Percentiles rank a stretch among this genome's conserved stretches.
Conservation (phyloP, 1,140 invertebrate genomes). For the Hyles euphorbiae region DNA sequence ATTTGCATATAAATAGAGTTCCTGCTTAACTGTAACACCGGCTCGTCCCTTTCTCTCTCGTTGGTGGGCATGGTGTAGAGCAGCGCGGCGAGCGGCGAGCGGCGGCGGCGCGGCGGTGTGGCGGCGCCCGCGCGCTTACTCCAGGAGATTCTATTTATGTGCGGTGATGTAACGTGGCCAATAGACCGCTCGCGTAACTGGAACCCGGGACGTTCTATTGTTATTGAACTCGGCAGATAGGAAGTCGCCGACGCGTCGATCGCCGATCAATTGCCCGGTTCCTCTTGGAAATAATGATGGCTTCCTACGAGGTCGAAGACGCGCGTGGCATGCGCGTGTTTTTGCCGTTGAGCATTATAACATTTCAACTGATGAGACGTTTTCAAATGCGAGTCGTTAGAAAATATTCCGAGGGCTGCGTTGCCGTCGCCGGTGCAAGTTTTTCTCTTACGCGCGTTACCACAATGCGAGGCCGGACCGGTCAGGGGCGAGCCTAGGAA, state of each 20-base stretch:
- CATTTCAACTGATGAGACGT: conserved; percentile 13
- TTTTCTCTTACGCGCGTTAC: conserved; percentile 46
- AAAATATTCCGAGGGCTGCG: conserved; percentile 25
- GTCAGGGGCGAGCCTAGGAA: conserved; percentile 43
- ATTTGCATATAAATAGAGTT: conserved; percentile 76
- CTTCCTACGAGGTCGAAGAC: conserved; percentile 1
- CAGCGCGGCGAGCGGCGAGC: conserved; percentile 44
- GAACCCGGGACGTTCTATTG: conserved; percentile 30
- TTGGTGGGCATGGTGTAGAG: conserved; percentile 40
- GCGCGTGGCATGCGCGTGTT: conserved; percentile 9
- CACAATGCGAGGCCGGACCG: conserved; percentile 41
- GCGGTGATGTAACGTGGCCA: conserved; percentile 60
- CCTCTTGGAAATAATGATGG: not conserved
- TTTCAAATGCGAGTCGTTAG: conserved; percentile 21
- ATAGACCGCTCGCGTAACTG: conserved; percentile 44
- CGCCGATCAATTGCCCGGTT: conserved; percentile 5
- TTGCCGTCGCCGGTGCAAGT: conserved; percentile 23
- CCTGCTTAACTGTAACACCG: conserved; percentile 73
- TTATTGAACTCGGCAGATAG: conserved; percentile 19
- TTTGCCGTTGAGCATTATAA: conserved; percentile 8
- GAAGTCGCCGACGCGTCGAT: conserved; percentile 9
- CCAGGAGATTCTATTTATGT: conserved; percentile 69
- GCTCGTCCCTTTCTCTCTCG: conserved; percentile 61
- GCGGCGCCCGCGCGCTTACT: conserved; percentile 19
- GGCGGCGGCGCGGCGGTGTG: too few species aligned